phyloP scores from a whole-genome alignment of 2,113 vertebrate species.

The Corynorhinus townsendii region DNA sequence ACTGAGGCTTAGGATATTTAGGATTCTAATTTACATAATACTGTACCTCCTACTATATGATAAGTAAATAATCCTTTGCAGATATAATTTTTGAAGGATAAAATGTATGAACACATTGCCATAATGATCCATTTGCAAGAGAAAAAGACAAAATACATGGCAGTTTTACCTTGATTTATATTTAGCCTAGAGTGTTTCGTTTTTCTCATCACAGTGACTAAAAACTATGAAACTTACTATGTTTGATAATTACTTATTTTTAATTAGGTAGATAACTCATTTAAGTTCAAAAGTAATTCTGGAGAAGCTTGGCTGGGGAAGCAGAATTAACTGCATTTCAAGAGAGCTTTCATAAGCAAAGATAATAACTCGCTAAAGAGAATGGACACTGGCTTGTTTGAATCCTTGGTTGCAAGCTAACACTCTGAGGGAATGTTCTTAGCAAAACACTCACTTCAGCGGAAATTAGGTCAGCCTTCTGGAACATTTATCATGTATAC shows the following conservation, averaged over 20 bases:
- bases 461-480: slow-evolving; percentile 72
- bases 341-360: background rate
- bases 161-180: background rate
- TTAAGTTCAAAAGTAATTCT: background rate
- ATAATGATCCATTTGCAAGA: background rate
- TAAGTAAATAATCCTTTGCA: background rate
- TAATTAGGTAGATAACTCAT: background rate
- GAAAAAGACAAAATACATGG: background rate
- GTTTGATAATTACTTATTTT: background rate
- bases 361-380: slow-evolving; percentile 5
- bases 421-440: slow-evolving; percentile 65
- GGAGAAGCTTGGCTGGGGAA: background rate
- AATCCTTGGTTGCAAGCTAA: slow-evolving; percentile 54
- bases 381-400: slow-evolving; percentile 1
- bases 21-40: background rate
- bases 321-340: background rate
- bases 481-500: slow-evolving; percentile 65
- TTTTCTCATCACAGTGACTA: slow-evolving; percentile 13
- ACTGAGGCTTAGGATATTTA: background rate
- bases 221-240: background rate
- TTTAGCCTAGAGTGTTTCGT: background rate
- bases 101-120: background rate
- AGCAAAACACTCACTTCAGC: slow-evolving; percentile 61
- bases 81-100: background rate
- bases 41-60: background rate